phyloP scores from a whole-genome alignment of 2,113 vertebrate genomes.

The Hassar affinis region DNA sequence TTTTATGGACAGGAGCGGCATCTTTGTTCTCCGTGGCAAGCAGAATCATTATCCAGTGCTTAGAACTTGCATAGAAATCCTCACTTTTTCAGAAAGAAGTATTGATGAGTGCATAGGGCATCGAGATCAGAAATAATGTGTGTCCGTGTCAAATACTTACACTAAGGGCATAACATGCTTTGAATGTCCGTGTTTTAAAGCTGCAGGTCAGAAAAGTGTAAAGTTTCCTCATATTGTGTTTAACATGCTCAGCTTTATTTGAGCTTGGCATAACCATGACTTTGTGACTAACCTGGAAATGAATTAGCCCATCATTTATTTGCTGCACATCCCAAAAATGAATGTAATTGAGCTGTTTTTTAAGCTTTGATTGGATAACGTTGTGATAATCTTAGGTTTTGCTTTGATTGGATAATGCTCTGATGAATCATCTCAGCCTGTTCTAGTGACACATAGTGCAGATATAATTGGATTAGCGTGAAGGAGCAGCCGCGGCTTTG shows the following conservation, averaged over 20 bases:
- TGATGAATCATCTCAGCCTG: conserved; percentile 79
- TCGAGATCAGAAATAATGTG: neutral
- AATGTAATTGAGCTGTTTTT: conserved; percentile 51
- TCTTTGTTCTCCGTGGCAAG: neutral
- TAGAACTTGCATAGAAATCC: neutral
- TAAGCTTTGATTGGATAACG: conserved; percentile 71
- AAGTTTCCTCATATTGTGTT: neutral
- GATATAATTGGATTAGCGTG: conserved; percentile 97
- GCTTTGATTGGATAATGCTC: conserved; percentile 81
- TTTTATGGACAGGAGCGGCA: neutral
- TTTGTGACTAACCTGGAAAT: conserved; percentile 19
- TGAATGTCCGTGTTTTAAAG: neutral
- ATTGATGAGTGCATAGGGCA: neutral
- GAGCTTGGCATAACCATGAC: neutral
- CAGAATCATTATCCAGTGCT: neutral
- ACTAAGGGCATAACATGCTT: neutral
- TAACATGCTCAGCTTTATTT: neutral
- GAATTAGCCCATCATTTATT: conserved; percentile 39
- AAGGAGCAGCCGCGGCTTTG: conserved; percentile 85
- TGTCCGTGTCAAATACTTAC: neutral
- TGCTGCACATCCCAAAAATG: conserved; percentile 40
- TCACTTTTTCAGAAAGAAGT: neutral
- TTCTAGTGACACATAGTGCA: conserved; percentile 82
- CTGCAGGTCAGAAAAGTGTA: neutral
- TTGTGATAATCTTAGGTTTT: conserved; percentile 81